A percentile compares a stretch with the other conserved stretches of the same genome.
These are phyloP conservation scores for Trissolcus brochymenae DNA, from an alignment of 2,888 invertebrate genomes.

Conservation along the genomic window DNA sequence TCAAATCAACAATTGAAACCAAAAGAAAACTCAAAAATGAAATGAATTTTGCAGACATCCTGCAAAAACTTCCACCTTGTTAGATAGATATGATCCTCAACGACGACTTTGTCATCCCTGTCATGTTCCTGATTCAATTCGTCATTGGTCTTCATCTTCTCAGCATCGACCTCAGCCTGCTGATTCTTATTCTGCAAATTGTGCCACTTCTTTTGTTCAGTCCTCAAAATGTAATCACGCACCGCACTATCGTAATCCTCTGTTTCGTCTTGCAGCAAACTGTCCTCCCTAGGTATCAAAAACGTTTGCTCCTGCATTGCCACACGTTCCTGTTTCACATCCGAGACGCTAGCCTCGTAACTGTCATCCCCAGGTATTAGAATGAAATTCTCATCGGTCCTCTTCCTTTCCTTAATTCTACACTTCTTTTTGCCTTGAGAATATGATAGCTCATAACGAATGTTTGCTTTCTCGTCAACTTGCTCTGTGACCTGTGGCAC, in stretches of 20 bases:
- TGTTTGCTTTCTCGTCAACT: constrained; percentile 14
- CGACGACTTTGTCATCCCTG: constrained; percentile 6
- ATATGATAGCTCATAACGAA: constrained; percentile 43
- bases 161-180: constrained; percentile 16
- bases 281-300: constrained; percentile 35
- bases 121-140: constrained; percentile 3
- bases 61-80: constrained; percentile 16
- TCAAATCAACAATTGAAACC: neutral
- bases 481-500: constrained; percentile 12
- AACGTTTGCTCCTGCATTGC: constrained; percentile 27
- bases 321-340: constrained; percentile 8
- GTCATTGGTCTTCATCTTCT: constrained; percentile 10
- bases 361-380: constrained; percentile 6
- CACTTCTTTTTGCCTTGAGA: constrained; percentile 49
- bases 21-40: too few relatives aligned
- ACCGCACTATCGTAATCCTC: constrained; percentile 43
- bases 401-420: constrained; percentile 37
- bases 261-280: constrained; percentile 39
- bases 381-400: constrained; percentile 3
- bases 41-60: too few relatives aligned
- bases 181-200: constrained; percentile 12
- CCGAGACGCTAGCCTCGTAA: constrained; percentile 3
- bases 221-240: constrained; percentile 48
- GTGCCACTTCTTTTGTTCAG: constrained; percentile 40
- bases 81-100: constrained; percentile 41